phyloP scores from a whole-genome alignment of 2,113 vertebrate genomes.

The Eidolon helvum region DNA sequence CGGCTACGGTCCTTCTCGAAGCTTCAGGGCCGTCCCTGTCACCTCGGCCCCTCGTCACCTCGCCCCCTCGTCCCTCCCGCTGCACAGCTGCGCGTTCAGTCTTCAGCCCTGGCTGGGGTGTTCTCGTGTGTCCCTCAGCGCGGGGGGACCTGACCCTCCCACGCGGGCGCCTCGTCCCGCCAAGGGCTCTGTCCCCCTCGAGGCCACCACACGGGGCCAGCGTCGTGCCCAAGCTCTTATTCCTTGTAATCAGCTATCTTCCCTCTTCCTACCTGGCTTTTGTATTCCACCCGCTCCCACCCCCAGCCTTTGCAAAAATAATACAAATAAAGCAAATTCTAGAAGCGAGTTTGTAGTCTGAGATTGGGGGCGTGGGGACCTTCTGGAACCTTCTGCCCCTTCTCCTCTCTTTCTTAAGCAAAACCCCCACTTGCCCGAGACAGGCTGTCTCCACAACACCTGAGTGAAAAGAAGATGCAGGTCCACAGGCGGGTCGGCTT shows the following conservation, averaged over 20 bases:
- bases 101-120: neutral
- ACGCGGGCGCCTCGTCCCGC: neutral
- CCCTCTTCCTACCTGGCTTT: neutral
- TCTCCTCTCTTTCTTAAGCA: neutral
- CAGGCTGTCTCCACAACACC: neutral
- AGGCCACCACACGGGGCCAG: neutral
- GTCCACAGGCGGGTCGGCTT: neutral
- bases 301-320: neutral
- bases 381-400: slow-evolving; percentile 10
- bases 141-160: neutral
- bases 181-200: neutral
- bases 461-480: neutral
- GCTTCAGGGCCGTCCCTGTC: rapidly evolving
- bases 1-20: neutral
- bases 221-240: neutral
- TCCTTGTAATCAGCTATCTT: neutral
- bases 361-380: neutral
- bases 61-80: neutral
- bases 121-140: neutral
- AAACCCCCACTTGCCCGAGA: neutral
- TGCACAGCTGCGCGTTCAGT: neutral
- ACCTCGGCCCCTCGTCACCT: too few relatives aligned
- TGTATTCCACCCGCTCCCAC: neutral
- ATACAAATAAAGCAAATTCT: neutral
- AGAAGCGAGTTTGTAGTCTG: neutral